Evolutionary conservation across 2,113 vertebrate species (phyloP), one percentile per base, ranked within the genome.

Genomic region (Diphyllodes magnificus): DNA sequence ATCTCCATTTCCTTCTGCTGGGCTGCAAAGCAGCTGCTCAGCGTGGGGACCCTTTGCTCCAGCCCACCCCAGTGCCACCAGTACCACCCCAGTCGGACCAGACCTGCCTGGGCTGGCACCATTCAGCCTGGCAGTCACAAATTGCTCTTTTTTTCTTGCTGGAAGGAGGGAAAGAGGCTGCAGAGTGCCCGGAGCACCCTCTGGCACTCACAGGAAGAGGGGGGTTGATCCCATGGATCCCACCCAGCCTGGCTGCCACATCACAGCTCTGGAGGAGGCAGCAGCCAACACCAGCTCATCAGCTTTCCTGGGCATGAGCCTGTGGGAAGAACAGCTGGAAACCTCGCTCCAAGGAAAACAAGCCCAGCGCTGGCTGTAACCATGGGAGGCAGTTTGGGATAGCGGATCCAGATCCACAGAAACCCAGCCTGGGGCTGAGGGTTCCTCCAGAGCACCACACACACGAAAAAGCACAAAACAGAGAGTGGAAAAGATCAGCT

Each of bases 291-390:
- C 54, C 35, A 75, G 80, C 69, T 96, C 95, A 90, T 92, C 94
- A 85, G 60, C 70, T 97, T 93, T 95, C 61, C 76, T 49, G 84
- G 66, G 39, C 71, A 35, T 30, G 63, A 82, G 91, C 72, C 73
- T 66, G 92, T 12, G 82, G 89, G 79, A 91, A 68, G 76, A 78
- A 86, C 61, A 70, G 70, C 40, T 56, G n/a, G 45, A 75, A 86
- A 39, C 20, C 1, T 44, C 59, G 15, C 44, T 92, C 97, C 95
- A 97, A 93, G 86, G 73, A 78, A 96, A 97, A 97, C 73, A 93
- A 50, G 7, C 1, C 65, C 60, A 80, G 78, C 0, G 31, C 92
- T 20, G 44, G 79, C 83, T 54, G 61, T 27, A 60, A 86, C 51
- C 82, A 24, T 11, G 1, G 66, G 89, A 95, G 68, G 79, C 96